Evolutionary conservation across 2,113 vertebrate genomes (phyloP).

Genomic region (Sinocyclocheilus anshuiensis): DNA sequence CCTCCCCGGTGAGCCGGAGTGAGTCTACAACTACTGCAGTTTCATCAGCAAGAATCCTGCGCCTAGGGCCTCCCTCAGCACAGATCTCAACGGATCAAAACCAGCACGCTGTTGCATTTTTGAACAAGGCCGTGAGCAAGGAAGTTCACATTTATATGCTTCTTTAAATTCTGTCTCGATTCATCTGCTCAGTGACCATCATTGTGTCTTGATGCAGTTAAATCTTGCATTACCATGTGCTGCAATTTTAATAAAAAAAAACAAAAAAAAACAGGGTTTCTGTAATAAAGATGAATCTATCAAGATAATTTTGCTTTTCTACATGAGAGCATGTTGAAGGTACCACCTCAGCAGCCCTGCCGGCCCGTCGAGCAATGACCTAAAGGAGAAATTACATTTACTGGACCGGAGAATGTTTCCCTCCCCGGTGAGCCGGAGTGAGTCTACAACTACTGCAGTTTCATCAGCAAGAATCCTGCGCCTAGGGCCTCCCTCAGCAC

Average conservation of each 20-base stretch:
- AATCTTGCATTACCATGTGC: background rate
- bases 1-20: background rate
- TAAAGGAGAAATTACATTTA: slow-evolving; percentile 34
- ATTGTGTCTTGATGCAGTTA: background rate
- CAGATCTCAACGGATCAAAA: background rate
- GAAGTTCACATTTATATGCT: slow-evolving; percentile 6
- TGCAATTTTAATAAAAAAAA: background rate
- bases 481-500: slow-evolving; percentile 12
- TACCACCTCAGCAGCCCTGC: slow-evolving; percentile 16
- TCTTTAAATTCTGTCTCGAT: slow-evolving; percentile 9
- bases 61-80: slow-evolving; percentile 13
- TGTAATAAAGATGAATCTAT: background rate
- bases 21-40: slow-evolving; percentile 16
- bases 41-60: slow-evolving; percentile 30
- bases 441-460: slow-evolving; percentile 21
- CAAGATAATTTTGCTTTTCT: background rate
- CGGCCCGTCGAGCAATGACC: slow-evolving; percentile 13
- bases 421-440: background rate
- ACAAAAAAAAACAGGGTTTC: background rate
- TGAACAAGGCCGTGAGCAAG: slow-evolving; percentile 1
- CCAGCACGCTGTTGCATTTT: background rate
- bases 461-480: slow-evolving; percentile 27
- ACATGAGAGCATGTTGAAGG: background rate
- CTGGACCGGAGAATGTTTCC: background rate
- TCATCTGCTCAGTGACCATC: background rate